phyloP scores from a whole-genome alignment of 1,140 invertebrate species.

The Condylostylus longicornis region DNA sequence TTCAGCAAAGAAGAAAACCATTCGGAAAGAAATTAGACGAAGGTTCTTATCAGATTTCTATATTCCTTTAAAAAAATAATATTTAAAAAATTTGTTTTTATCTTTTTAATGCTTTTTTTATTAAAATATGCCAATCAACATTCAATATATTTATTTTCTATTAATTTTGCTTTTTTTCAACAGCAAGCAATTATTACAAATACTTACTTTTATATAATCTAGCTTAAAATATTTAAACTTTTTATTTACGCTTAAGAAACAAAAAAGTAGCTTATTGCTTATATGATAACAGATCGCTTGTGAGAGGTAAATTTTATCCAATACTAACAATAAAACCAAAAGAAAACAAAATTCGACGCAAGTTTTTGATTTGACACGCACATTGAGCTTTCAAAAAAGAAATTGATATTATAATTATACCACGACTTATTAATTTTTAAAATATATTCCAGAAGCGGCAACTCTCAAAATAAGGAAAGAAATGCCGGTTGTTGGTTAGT shows the following conservation, averaged over 20 bases:
- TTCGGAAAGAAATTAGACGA: constrained; percentile 49
- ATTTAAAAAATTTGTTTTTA: no score
- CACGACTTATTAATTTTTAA: no score
- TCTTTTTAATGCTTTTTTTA: no score
- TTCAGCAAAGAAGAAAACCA: constrained; percentile 48
- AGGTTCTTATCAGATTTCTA: constrained; percentile 39
- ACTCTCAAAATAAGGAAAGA: no score
- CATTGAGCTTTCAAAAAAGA: no score
- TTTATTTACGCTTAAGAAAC: constrained; percentile 5
- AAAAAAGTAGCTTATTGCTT: constrained; percentile 14
- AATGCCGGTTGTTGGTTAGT: no score
- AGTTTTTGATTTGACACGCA: no score
- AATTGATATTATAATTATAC: no score
- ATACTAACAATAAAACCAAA: not conserved
- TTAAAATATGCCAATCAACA: constrained; percentile 3
- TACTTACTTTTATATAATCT: not conserved
- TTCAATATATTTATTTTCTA: constrained; percentile 7
- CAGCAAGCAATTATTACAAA: not conserved
- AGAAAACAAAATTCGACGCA: no score
- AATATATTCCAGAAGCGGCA: no score
- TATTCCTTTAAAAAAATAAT: no score
- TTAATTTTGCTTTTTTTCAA: not conserved
- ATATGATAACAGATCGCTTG: constrained; percentile 29
- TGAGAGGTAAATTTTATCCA: constrained; percentile 21
- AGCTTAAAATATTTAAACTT: not conserved